A percentile compares a stretch with the other conserved stretches of the same genome.
These are phyloP conservation scores for Pyrgilauda ruficollis DNA, from an alignment of 2,113 vertebrate species.

Conservation along the genomic window DNA sequence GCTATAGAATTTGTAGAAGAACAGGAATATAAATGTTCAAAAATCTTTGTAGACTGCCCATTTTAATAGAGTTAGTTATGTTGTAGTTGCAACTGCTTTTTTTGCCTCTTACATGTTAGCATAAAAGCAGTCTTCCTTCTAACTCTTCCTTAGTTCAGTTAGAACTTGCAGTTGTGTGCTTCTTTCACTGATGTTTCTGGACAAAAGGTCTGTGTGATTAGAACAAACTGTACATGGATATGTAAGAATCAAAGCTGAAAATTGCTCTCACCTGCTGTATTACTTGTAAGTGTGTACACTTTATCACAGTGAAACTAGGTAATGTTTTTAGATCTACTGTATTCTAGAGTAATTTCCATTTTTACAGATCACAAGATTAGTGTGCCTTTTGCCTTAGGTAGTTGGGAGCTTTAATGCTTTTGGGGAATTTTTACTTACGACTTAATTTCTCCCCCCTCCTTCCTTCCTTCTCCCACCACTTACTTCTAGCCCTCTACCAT, in stretches of 20 bases:
- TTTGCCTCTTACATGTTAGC: not conserved
- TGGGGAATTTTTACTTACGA: not conserved
- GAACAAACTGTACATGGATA: not conserved
- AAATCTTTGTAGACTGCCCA: not conserved
- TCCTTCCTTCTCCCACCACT: not conserved
- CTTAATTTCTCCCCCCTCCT: not conserved
- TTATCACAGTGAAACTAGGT: not conserved
- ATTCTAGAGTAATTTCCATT: not conserved
- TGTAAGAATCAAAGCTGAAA: not conserved
- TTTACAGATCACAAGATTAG: not conserved
- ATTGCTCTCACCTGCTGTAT: not conserved
- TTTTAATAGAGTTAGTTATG: not conserved
- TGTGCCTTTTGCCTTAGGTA: not conserved
- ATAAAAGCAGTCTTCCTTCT: not conserved
- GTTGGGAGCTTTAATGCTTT: not conserved
- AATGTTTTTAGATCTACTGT: not conserved
- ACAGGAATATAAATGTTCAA: not conserved
- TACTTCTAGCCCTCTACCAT: conserved; percentile 86
- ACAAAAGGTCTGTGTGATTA: not conserved
- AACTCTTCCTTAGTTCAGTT: not conserved
- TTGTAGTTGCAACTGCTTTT: not conserved
- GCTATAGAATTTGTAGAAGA: not conserved
- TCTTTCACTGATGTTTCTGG: not conserved
- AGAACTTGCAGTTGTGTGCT: not conserved
- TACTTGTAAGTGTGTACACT: not conserved